Conservation (phyloP, 2,113 vertebrate genomes). For the Siphamia tubifer region DNA sequence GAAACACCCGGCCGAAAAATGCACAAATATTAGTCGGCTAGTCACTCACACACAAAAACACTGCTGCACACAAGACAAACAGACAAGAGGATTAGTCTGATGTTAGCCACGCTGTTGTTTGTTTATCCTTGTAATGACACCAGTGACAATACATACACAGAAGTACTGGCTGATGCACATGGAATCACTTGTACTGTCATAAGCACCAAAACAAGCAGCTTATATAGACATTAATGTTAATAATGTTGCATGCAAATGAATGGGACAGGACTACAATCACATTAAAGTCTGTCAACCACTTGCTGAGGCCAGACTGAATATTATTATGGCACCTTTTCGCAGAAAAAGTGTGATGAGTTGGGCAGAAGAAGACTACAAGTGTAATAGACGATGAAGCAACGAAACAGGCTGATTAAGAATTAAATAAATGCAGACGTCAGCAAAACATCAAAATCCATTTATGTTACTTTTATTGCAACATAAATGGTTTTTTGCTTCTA, state of each 20-base stretch:
- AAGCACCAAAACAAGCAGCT: conserved; percentile 23
- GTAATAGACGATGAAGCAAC: conserved; percentile 4
- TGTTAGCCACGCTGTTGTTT: conserved; percentile 43
- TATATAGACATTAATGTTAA: not conserved
- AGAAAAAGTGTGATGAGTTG: not conserved
- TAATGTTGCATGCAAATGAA: not conserved
- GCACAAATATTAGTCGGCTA: not conserved
- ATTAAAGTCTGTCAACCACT: not conserved
- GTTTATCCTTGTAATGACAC: conserved; percentile 38
- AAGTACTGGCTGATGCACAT: not conserved
- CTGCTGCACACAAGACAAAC: conserved; percentile 24
- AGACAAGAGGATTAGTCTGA: conserved; percentile 48
- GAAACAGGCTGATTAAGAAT: conserved; percentile 24
- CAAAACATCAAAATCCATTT: conserved; percentile 41
- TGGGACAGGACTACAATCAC: not conserved
- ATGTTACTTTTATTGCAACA: not conserved
- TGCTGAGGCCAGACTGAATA: not conserved
- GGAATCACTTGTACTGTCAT: not conserved
- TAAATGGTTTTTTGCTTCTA: too few species aligned
- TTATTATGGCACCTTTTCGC: not conserved
- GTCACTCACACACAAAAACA: not conserved
- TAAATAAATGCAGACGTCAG: conserved; percentile 39
- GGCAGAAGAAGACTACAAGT: not conserved
- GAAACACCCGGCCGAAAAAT: not conserved
- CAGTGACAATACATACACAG: conserved; percentile 6